phyloP scores from a whole-genome alignment of 1,140 invertebrate species.

The Drosophila erecta region DNA sequence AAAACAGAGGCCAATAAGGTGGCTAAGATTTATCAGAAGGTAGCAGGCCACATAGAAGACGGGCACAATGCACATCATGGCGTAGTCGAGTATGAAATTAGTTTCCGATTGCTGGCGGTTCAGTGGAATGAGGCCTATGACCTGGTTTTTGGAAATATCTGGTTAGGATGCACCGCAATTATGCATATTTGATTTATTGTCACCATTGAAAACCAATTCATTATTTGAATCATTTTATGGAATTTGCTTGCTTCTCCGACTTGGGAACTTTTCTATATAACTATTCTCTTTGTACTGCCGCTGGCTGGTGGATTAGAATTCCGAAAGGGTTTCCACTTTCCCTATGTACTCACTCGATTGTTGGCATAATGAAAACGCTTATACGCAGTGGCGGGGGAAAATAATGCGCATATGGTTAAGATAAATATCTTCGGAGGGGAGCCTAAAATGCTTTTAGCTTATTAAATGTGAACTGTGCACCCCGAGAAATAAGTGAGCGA shows the following conservation, averaged over 20 bases:
- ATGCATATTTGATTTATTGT: background rate
- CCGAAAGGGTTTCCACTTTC: slow-evolving; percentile 42
- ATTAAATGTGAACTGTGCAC: slow-evolving; percentile 66
- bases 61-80: slow-evolving; percentile 69
- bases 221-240: slow-evolving; percentile 66
- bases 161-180: background rate
- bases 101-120: slow-evolving; percentile 54
- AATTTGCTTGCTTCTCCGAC: background rate
- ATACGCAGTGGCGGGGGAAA: slow-evolving; percentile 33
- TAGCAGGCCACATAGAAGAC: slow-evolving; percentile 68
- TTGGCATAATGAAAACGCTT: slow-evolving; percentile 62
- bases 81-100: slow-evolving; percentile 62
- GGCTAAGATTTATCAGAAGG: slow-evolving; percentile 44
- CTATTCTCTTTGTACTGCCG: slow-evolving; percentile 30
- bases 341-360: slow-evolving; percentile 34
- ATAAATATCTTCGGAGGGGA: slow-evolving; percentile 72
- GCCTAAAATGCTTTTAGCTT: slow-evolving; percentile 75
- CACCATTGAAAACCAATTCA: slow-evolving; percentile 74
- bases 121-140: slow-evolving; percentile 73
- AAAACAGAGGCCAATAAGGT: slow-evolving; percentile 30
- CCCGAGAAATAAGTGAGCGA: slow-evolving; percentile 16
- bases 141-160: slow-evolving; percentile 24
- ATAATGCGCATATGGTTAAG: slow-evolving; percentile 75
- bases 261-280: slow-evolving; percentile 29
- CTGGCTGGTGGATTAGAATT: slow-evolving; percentile 4